Evolutionary conservation across 2,113 vertebrate species (phyloP).

Genomic region (Anoura caudifer): DNA sequence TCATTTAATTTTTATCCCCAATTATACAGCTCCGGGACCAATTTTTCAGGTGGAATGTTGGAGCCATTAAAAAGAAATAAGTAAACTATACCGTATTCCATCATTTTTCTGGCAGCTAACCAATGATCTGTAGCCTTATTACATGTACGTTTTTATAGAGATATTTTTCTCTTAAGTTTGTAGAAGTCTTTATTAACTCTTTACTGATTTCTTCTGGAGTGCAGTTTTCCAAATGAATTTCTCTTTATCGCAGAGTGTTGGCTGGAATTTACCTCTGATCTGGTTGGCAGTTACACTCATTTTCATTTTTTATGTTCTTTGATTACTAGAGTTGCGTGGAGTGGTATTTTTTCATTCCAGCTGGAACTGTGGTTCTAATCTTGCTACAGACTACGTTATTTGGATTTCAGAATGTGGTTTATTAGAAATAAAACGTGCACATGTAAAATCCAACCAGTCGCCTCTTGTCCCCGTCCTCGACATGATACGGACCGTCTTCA

Average conservation of each 20-base stretch:
- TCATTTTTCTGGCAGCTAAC: slow-evolving; percentile 83
- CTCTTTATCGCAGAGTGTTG: neutral
- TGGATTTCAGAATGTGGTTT: neutral
- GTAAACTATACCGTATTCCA: slow-evolving; percentile 82
- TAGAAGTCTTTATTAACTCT: slow-evolving; percentile 46
- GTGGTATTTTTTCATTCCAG: neutral
- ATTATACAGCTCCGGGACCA: slow-evolving; percentile 82
- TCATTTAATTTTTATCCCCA: slow-evolving; percentile 86
- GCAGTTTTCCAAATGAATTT: neutral
- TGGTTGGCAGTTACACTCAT: neutral
- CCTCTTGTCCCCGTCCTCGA: neutral
- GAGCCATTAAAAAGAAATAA: slow-evolving; percentile 86
- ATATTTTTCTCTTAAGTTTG: slow-evolving; percentile 74
- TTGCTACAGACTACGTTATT: neutral
- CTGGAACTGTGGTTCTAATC: neutral
- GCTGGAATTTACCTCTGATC: neutral
- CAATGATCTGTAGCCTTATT: slow-evolving; percentile 80
- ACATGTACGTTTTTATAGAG: slow-evolving; percentile 71
- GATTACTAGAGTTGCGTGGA: neutral
- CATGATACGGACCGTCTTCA: neutral
- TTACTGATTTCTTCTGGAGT: slow-evolving; percentile 29
- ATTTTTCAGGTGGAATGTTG: slow-evolving; percentile 85
- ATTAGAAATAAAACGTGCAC: neutral
- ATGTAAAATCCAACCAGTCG: neutral
- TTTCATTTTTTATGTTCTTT: slow-evolving; percentile 7